Evolutionary conservation across 1,140 invertebrate species (phyloP), one percentile per base, ranked within the genome.

Genomic region (Solen grandis): DNA sequence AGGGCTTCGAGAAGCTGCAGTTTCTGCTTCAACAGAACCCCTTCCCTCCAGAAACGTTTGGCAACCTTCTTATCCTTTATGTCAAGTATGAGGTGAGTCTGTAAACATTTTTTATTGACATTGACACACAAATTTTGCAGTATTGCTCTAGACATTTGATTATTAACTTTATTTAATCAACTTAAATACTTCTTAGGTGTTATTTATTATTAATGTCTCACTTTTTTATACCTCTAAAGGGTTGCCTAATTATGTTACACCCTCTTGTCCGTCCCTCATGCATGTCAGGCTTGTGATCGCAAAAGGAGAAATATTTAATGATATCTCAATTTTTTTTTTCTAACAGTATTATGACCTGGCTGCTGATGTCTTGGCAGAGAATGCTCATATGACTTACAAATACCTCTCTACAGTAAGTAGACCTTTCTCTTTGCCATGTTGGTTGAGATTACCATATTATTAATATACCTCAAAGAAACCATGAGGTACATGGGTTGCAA

Each of bases 21-120:
- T 99, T 99, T 92, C 93, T 99, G 10, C 93, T 99, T 1, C 96
- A 98, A 88, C 97, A 99, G 89, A 97, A 98, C 91, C 89, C 92
- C 5, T 99, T 99, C 91, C 99, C 99, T 54, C 96, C 97, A 25
- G 99, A 99, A 94, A 99, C 99, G 0, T 99, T 99, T 93, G 95
- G 97, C 1, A 99, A 99, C 93, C 93, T 99, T 16, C 93, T 99
- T 19, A 93, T 99, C 1, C 93, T 99, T 0, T 99, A 99, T 90
- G 98, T 93, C 19, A 99, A 99, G 93, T 98, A 99, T 93, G 98
- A 99, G 86, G 93, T 94, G 84, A 50, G 19, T 55, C 8, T 5
- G 16, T n/a, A n/a, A 31, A 8, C n/a, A 22, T 22, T n/a, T 52
- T 14, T 52, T 54, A 54, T 2, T n/a, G n/a, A n/a, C 13, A n/a